Evolutionary conservation across 2,797 vertebrate genomes (phyloP), one percentile per base, ranked within the genome.

Genomic region (Gadopsis marmoratus): DNA sequence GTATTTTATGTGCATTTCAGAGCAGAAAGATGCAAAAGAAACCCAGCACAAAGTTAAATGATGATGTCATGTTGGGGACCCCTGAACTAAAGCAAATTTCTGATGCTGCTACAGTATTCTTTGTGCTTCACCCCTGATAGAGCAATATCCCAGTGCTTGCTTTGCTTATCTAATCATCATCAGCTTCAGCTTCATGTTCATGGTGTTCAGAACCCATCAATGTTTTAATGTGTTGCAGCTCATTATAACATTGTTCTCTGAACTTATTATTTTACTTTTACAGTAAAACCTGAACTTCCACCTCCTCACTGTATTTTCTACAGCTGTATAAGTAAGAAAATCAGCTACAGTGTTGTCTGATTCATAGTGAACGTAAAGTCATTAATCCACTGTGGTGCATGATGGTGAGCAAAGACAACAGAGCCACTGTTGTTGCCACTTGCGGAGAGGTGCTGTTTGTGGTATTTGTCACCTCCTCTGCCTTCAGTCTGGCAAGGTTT

Each of bases 401-500:
- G 53, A 62, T 19, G 50, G 12, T n/a, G 67, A 37, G 70, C 51
- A 79, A 76, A 75, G 17, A 48, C 31, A 69, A 63, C 16, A 62
- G 54, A 56, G 41, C 70, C 33, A 91, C 87, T 84, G 92, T 91
- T 92, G 79, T 67, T 87, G 91, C 90, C 83, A 85, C 83, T 73
- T 68, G 82, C 88, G 79, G 80, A 81, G 88, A 92, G 89, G 84
- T 80, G 60, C 86, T 87, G 82, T 75, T 91, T 91, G 88, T 75
- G 48, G 87, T 90, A 91, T 86, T 87, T 86, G 88, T 88, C 33
- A 81, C 85, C 88, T 93, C 66, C 45, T 91, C 86, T 78, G 86
- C 88, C 69, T 61, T 90, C 91, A 92, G 88, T 84, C 87, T 75
- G 74, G 73, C 84, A 90, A 91, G 88, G 89, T 90, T 87, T 89